Base-by-base conservation (phyloP, 37 sponge, comb jelly and placozoan genomes). In the Aplysina aerophoba region DNA sequence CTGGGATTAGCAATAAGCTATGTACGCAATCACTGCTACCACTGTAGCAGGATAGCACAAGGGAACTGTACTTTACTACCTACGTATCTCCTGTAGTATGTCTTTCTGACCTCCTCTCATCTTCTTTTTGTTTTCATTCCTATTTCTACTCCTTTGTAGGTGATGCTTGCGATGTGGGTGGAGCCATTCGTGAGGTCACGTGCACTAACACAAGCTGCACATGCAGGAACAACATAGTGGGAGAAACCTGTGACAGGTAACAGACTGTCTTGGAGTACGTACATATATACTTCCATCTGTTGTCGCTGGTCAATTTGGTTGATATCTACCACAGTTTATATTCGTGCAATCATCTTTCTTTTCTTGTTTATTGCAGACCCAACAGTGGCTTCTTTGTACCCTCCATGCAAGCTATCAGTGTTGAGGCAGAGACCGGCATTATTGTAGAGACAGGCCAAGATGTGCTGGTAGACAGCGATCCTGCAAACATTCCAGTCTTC, bases 391-490 rank as follows among this genome's bases (percentile, higher is more conserved):
- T 35, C 50, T 77, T 38, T 61, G 81, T 69, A 0, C 60, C 71
- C 11, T 86, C 87, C 27, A 69, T 86, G 19, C 80, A 86, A 44
- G 28, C 37, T 24, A 44, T 80, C 11, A n/a, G 36, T 30, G 71
- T 68, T 36, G 81, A 86, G 58, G 87, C 68, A 68, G 87, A 86
- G 56, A 54, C 59, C 13, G 87, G 87, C 27, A 22, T 31, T 2
- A 55, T 40, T 13, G n/a, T 80, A 20, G 69, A 64, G 5, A 66
- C 80, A n/a, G 33, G 37, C 1, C 25, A 55, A 15, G 15, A 13
- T 27, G 81, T 86, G 5, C 19, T 15, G 24, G 22, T 55, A 21
- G 59, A 24, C 37, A 68, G 81, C 0, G 36, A 80, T 55, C 56
- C 55, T 3, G 27, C 58, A 0, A 44, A 31, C 35, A 80, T 86